Base-by-base conservation (phyloP, 2,888 invertebrate species). In the Apamea sordens region DNA sequence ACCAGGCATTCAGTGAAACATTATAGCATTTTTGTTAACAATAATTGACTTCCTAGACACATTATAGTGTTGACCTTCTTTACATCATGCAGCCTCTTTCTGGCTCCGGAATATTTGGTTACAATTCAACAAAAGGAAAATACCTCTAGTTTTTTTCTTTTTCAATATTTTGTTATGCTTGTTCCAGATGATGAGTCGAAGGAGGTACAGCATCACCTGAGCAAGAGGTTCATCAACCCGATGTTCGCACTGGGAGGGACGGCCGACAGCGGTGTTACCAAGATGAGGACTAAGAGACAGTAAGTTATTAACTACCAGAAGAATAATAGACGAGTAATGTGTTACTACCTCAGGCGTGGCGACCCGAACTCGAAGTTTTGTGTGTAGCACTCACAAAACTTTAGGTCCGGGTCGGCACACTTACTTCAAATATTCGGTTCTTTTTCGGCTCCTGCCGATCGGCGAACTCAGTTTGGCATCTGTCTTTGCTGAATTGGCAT, bases 261-360 rank as follows among this genome's bases (percentile, higher is more conserved):
- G 41, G 84, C 86, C 0, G 90, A 87, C 67, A 89, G 77, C 7
- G 89, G 88, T 3, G 77, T 93, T n/a, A 80, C 83, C 65, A 95
- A 92, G 77, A 92, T 96, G 56, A 93, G 96, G 83, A 93, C 94
- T 0, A 96, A 91, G 79, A 92, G 96, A 87, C 93, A 93, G 96
- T 96, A 91, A 83, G 79, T 78, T 8, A 2, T 44, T 69, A 8
- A 0, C 15, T 21, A 15, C 21, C n/a, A 61, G 15, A 32, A 41
- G n/a, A 47, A 21, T 0, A 71, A 11, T 21, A 63, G 21, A 63
- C 32, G 21, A 47, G 3, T 13, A 53, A 21, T 21, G 13, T 36
- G n/a, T n/a, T n/a, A 65, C 18, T 44, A n/a, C n/a, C 47, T 50
- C 24, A 36, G 15, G 4, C n/a, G 24, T 53, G n/a, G 10, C 47